phyloP scores from a whole-genome alignment of 2,888 invertebrate species.

The Apeira syringaria region DNA sequence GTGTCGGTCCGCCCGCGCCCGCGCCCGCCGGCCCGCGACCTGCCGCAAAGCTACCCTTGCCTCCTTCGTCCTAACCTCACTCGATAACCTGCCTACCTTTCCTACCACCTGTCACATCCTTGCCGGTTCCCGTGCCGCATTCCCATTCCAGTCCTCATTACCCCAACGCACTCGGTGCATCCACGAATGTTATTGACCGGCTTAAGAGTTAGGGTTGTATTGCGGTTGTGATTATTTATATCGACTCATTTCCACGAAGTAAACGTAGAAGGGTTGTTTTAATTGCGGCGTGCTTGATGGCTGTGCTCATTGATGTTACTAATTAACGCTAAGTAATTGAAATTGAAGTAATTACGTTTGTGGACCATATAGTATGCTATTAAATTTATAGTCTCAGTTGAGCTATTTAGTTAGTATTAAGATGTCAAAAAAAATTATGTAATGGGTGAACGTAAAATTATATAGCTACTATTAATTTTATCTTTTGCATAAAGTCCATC shows the following conservation, averaged over 20 bases:
- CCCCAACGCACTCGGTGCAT: constrained; percentile 26
- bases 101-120: constrained; percentile 56
- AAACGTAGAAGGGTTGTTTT: constrained; percentile 13
- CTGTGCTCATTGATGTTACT: too few species aligned
- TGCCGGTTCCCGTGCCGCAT: constrained; percentile 19
- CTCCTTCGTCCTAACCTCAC: constrained; percentile 65
- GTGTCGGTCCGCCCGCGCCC: constrained; percentile 79
- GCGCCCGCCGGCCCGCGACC: constrained; percentile 69
- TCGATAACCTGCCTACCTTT: constrained; percentile 54
- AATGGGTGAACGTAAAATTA: too few species aligned
- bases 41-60: constrained; percentile 63
- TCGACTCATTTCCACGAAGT: constrained; percentile 17
- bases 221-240: constrained; percentile 31
- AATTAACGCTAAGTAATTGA: too few species aligned
- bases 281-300: constrained; percentile 7
- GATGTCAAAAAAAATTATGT: neutral
- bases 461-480: too few species aligned
- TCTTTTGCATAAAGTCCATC: too few species aligned
- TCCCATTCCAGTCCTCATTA: constrained; percentile 11
- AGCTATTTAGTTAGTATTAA: neutral
- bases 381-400: neutral
- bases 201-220: constrained; percentile 13
- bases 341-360: too few species aligned
- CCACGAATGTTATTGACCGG: constrained; percentile 29
- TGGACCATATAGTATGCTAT: too few species aligned